These are phyloP conservation scores for Perizoma affinitatum DNA, from an alignment of 2,888 invertebrate genomes.

Conservation along the genomic window DNA sequence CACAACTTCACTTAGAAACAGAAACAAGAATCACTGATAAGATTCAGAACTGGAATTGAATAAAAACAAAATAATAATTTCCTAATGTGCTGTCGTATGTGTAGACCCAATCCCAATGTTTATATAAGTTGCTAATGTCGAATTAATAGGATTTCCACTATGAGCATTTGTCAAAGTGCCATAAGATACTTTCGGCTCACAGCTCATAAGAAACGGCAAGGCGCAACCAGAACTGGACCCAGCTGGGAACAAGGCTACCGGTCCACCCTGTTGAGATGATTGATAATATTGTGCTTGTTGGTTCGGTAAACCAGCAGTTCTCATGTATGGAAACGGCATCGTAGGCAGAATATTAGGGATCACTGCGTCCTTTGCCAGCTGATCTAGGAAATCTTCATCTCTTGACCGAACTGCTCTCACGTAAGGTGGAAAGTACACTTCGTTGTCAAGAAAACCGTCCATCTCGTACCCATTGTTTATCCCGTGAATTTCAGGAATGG, in stretches of 20 bases:
- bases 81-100: slow-evolving; percentile 1
- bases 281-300: slow-evolving; percentile 18
- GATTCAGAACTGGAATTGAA: background rate
- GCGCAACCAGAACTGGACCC: slow-evolving; percentile 42
- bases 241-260: slow-evolving; percentile 44
- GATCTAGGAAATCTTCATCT: slow-evolving; percentile 55
- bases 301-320: slow-evolving; percentile 37
- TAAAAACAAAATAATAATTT: background rate
- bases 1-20: background rate
- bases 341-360: slow-evolving; percentile 71
- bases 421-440: slow-evolving; percentile 34
- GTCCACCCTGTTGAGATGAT: slow-evolving; percentile 6
- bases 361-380: slow-evolving; percentile 60
- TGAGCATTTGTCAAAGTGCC: slow-evolving; percentile 37
- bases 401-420: slow-evolving; percentile 45
- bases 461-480: slow-evolving; percentile 23
- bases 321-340: slow-evolving; percentile 61
- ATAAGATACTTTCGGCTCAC: slow-evolving; percentile 53
- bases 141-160: slow-evolving; percentile 2
- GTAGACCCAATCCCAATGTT: slow-evolving; percentile 4
- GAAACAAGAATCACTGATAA: background rate
- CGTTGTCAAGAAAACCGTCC: slow-evolving; percentile 14
- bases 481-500: slow-evolving; percentile 38
- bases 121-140: slow-evolving; percentile 8
- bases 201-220: slow-evolving; percentile 57